phyloP scores from a whole-genome alignment of 2,888 invertebrate species.

The Philhelius pedissequus region DNA sequence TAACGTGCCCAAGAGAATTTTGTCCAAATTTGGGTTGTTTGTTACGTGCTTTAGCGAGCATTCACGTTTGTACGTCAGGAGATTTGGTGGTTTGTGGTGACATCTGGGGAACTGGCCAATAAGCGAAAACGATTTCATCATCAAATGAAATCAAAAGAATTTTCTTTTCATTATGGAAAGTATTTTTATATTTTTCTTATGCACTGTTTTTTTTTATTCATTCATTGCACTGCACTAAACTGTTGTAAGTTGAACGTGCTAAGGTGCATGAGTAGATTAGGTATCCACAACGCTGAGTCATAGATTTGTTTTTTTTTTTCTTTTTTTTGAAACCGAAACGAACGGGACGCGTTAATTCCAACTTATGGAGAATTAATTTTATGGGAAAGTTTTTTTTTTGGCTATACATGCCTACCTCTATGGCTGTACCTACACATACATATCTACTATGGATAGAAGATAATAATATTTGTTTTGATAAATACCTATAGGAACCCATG shows the following conservation, averaged over 20 bases:
- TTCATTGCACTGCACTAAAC: not conserved
- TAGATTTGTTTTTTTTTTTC: not conserved
- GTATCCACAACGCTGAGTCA: not conserved
- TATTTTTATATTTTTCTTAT: constrained; percentile 43
- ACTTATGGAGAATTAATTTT: too few relatives aligned
- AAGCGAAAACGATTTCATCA: constrained; percentile 66
- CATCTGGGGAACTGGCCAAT: constrained; percentile 12
- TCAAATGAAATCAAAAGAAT: constrained; percentile 52
- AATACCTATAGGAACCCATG: too few relatives aligned
- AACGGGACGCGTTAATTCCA: too few relatives aligned
- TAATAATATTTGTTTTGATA: too few relatives aligned
- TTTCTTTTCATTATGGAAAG: constrained; percentile 67
- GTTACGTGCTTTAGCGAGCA: not conserved
- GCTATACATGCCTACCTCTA: too few relatives aligned
- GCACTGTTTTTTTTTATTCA: not conserved
- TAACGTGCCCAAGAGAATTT: not conserved
- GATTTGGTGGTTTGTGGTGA: not conserved
- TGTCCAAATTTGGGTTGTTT: constrained; percentile 6
- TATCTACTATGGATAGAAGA: too few relatives aligned
- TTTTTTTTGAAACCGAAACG: not conserved
- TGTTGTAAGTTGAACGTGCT: not conserved
- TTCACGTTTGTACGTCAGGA: not conserved
- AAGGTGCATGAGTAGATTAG: not conserved
- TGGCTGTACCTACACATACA: too few relatives aligned
- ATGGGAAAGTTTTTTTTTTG: too few relatives aligned